Conservation (phyloP, 2,797 vertebrate genomes). For the Perodicticus potto region DNA sequence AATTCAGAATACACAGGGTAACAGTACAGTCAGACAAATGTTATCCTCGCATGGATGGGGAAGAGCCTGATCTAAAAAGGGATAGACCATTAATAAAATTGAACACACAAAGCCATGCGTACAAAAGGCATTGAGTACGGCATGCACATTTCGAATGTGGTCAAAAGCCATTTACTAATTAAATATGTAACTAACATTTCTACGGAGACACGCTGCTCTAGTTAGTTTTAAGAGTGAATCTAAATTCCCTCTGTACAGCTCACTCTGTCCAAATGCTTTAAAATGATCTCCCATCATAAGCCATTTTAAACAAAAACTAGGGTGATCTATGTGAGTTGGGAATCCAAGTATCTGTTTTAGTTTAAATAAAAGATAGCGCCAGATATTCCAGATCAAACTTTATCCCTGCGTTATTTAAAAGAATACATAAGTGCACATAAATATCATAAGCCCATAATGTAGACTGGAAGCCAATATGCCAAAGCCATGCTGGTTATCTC, state of each 20-base stretch:
- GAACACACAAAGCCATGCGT: not conserved
- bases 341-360: slow-evolving; percentile 33
- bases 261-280: not conserved
- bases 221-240: slow-evolving; percentile 14
- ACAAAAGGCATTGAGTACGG: not conserved
- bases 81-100: not conserved
- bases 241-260: not conserved
- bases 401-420: not conserved
- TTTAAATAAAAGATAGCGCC: slow-evolving; percentile 5
- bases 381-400: slow-evolving; percentile 19
- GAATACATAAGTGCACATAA: not conserved
- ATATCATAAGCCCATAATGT: not conserved
- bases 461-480: not conserved
- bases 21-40: not conserved
- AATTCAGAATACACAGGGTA: not conserved
- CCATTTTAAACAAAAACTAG: not conserved
- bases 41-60: not conserved
- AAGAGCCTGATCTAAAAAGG: not conserved
- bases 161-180: not conserved
- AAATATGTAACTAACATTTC: not conserved
- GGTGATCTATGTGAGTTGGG: not conserved
- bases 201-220: not conserved
- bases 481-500: not conserved
- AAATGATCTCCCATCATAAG: not conserved
- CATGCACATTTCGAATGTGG: not conserved